Base-by-base conservation (phyloP, 2,113 vertebrate species). In the Myotis davidii region DNA sequence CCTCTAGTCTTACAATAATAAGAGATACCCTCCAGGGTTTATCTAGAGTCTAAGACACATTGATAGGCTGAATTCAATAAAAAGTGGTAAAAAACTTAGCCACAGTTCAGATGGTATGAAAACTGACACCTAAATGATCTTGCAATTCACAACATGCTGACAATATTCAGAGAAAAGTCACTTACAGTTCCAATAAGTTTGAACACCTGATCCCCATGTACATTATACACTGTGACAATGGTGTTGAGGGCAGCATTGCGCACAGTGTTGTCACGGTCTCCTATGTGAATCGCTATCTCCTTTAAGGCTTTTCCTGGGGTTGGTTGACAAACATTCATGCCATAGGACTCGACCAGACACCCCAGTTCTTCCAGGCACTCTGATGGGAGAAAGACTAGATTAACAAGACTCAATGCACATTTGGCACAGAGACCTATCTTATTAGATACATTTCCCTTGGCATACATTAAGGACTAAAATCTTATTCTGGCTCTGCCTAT, bases 151-250 rank as follows among this genome's bases (percentile, higher is more conserved):
- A 85, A 82, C 45, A 88, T 1, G 16, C 27, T 67, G 48, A 91
- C 18, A 65, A 61, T 20, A 5, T 34, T 64, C 39, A 79, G 9
- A 91, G 81, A 65, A 94, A 90, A 76, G 50, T 86, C 64, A 98
- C 99, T 99, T 97, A 99, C 99, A 85, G 99, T 99, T 98, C 99
- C 99, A 54, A 99, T 99, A 14, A 99, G 99, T 97, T 99, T 99
- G 99, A 99, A 99, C 97, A 99, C 99, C 78, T 99, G 99, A 6
- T 99, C 99, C 0, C 99, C 99, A 0, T 99, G 99, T 48, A 99
- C 99, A 0, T 99, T 99, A 97, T 99, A 99, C 70, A 99, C 99
- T 0, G 99, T 99, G 90, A 99, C 99, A 3, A 99, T 99, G 6
- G 99, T 99, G 98, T 99, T 99, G 27, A 99, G 99, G 0, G 99